Conservation (phyloP, 2,113 vertebrate genomes). For the Willisornis vidua region DNA sequence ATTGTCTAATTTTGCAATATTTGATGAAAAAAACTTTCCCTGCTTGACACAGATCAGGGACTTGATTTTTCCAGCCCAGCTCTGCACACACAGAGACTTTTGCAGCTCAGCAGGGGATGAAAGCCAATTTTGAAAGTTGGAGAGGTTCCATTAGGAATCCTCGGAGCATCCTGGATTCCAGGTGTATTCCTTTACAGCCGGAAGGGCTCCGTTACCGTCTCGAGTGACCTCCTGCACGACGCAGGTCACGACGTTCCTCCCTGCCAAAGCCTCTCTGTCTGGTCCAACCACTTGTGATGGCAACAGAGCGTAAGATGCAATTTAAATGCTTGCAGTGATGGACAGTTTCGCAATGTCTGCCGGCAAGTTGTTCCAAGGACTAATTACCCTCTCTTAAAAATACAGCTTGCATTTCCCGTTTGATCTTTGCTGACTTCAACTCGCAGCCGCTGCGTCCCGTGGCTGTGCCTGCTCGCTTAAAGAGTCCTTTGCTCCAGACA, state of each 20-base stretch:
- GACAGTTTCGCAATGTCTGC: background rate
- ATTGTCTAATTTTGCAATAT: background rate
- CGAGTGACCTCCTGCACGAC: accelerated
- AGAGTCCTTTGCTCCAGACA: slow-evolving; percentile 22
- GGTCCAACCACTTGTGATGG: background rate
- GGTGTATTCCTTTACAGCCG: background rate
- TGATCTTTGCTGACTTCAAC: slow-evolving; percentile 30
- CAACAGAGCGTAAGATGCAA: background rate
- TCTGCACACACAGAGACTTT: background rate
- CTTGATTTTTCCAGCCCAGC: background rate
- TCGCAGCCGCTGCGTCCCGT: background rate
- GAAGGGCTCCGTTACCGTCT: background rate
- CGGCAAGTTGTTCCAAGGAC: background rate
- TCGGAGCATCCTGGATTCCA: background rate
- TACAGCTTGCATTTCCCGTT: background rate
- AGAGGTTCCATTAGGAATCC: background rate
- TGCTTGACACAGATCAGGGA: background rate
- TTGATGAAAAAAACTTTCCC: background rate
- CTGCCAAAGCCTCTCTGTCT: background rate
- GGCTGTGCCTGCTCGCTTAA: background rate
- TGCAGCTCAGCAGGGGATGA: background rate
- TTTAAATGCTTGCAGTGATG: background rate
- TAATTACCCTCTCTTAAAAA: slow-evolving; percentile 24
- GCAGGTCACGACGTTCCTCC: background rate
- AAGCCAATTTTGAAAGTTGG: background rate